These are phyloP conservation scores for Falco cherrug DNA, from an alignment of 2,797 vertebrate species.

Conservation along the genomic window DNA sequence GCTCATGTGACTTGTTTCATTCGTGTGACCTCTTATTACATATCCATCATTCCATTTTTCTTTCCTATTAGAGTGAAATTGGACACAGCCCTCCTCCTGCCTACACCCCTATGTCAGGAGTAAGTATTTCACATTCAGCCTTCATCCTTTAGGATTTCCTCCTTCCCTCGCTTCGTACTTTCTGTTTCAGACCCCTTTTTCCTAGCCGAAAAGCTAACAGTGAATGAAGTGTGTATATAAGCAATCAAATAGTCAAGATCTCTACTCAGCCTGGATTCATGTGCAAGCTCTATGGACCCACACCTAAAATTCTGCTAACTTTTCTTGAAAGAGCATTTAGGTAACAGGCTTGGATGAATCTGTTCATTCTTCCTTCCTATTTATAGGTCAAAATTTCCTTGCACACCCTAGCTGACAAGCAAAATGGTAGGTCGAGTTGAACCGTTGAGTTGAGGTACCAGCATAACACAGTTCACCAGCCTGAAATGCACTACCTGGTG, in stretches of 20 bases:
- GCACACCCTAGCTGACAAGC: background rate
- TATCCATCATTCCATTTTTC: conserved; percentile 84
- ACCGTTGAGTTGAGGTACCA: background rate
- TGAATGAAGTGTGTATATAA: background rate
- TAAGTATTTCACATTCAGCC: conserved; percentile 79
- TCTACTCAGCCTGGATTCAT: background rate
- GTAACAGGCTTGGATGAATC: background rate
- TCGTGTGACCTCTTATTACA: conserved; percentile 70
- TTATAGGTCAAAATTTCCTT: background rate
- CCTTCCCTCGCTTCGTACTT: background rate
- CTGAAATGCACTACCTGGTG: background rate
- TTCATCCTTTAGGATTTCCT: conserved; percentile 67
- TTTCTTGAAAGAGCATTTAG: background rate
- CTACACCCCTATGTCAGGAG: conserved; percentile 83
- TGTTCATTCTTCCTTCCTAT: background rate
- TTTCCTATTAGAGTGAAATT: conserved; percentile 85
- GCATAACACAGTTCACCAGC: background rate
- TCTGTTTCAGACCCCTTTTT: conserved; percentile 33
- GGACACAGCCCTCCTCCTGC: conserved; percentile 85
- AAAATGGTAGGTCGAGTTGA: background rate
- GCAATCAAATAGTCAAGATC: background rate
- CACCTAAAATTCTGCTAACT: background rate
- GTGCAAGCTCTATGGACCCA: background rate
- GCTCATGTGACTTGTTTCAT: conserved; percentile 72
- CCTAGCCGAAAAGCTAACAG: conserved; percentile 40